These are phyloP conservation scores for Mastomys coucha DNA, from an alignment of 2,113 vertebrate species.

Conservation along the genomic window DNA sequence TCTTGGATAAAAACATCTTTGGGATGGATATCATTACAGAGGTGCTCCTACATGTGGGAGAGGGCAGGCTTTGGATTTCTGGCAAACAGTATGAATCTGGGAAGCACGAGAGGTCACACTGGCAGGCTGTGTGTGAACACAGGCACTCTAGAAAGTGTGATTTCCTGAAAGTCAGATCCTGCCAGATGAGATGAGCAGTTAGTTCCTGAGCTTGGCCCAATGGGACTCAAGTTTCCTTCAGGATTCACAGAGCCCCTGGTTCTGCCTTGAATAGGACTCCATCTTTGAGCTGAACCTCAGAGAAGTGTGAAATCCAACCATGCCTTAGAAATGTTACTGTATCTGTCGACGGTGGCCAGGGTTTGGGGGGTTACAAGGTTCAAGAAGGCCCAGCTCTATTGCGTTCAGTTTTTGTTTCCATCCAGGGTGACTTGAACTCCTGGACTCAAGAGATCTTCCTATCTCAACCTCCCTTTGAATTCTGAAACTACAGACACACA, in stretches of 20 bases:
- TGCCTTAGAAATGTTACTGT: neutral
- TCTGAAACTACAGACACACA: neutral
- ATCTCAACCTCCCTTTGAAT: neutral
- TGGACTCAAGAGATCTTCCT: neutral
- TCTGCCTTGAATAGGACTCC: neutral
- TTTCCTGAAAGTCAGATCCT: neutral
- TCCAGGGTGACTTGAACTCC: neutral
- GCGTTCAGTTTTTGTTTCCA: neutral
- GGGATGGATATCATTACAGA: neutral
- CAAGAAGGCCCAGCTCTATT: neutral
- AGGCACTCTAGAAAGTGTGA: neutral
- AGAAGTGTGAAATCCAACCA: neutral
- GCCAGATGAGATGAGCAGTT: neutral
- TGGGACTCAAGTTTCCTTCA: neutral
- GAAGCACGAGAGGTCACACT: neutral
- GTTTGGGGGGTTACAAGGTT: neutral
- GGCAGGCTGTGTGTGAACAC: neutral
- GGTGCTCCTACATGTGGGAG: neutral
- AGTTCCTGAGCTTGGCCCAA: neutral
- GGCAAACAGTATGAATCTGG: neutral
- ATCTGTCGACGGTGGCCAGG: neutral
- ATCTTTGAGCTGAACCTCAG: neutral
- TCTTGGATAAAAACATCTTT: neutral
- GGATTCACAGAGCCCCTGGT: neutral
- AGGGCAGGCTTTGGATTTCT: neutral